phyloP scores from a whole-genome alignment of 2,113 vertebrate genomes.

The Okapia johnstoni region DNA sequence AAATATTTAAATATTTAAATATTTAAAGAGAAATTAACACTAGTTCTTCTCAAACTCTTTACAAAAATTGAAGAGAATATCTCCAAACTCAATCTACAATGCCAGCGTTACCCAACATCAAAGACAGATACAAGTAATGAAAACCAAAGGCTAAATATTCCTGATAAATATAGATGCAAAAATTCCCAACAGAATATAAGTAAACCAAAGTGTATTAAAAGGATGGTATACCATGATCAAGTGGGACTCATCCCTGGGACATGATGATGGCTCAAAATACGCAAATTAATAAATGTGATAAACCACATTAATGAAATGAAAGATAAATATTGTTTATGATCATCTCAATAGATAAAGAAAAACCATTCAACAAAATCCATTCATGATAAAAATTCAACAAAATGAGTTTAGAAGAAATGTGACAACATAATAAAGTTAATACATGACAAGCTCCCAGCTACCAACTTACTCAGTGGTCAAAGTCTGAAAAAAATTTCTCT shows the following conservation, averaged over 20 bases:
- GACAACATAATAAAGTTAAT: neutral
- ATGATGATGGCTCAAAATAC: neutral
- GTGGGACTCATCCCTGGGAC: neutral
- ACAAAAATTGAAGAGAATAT: neutral
- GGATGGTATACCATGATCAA: neutral
- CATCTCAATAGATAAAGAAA: neutral
- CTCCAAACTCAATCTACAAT: neutral
- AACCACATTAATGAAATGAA: neutral
- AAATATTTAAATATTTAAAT: no score
- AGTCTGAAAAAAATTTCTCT: neutral
- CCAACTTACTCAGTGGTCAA: neutral
- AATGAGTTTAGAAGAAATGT: neutral
- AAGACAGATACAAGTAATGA: neutral
- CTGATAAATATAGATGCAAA: neutral
- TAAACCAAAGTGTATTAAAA: neutral
- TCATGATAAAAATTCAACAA: neutral
- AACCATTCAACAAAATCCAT: neutral
- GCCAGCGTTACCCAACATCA: neutral
- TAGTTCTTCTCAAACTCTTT: neutral
- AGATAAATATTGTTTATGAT: neutral
- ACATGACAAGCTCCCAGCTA: neutral
- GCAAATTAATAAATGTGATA: neutral
- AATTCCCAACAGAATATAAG: neutral
- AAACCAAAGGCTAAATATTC: neutral
- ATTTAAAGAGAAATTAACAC: neutral